These are phyloP conservation scores for Cyprinodon brontotheroides DNA, from an alignment of 2,113 vertebrate species.

Conservation along the genomic window DNA sequence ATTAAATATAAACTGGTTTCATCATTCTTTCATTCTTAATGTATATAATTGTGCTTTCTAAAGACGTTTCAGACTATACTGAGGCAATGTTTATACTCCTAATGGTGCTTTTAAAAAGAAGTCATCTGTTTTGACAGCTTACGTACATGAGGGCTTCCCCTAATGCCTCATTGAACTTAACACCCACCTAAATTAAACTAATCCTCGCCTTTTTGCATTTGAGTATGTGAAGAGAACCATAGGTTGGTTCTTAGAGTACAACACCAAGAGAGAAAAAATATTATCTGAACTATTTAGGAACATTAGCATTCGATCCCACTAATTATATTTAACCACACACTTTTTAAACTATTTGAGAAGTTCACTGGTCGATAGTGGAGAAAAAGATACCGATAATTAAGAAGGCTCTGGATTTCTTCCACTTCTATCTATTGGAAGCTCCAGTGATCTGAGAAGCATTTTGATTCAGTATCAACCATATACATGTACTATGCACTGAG, in stretches of 20 bases:
- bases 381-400: too few relatives aligned
- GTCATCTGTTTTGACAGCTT: constrained; percentile 50
- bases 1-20: too few relatives aligned
- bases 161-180: constrained; percentile 62
- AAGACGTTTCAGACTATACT: not conserved
- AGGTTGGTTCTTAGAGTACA: constrained; percentile 4
- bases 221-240: constrained; percentile 18
- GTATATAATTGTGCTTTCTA: not conserved
- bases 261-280: constrained; percentile 5
- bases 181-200: too few relatives aligned
- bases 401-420: too few relatives aligned
- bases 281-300: constrained; percentile 23
- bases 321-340: constrained; percentile 38
- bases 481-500: too few relatives aligned
- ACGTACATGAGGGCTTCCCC: constrained; percentile 37
- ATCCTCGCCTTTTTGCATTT: not conserved
- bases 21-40: not conserved
- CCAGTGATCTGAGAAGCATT: too few relatives aligned
- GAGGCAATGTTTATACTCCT: not conserved
- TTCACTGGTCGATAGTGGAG: too few relatives aligned
- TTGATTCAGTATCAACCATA: too few relatives aligned
- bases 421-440: too few relatives aligned
- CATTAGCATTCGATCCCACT: constrained; percentile 31
- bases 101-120: constrained; percentile 3
- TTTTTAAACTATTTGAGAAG: too few relatives aligned